Evolutionary conservation across 2,888 invertebrate genomes (phyloP).

Genomic region (Leptopilina syphax): DNA sequence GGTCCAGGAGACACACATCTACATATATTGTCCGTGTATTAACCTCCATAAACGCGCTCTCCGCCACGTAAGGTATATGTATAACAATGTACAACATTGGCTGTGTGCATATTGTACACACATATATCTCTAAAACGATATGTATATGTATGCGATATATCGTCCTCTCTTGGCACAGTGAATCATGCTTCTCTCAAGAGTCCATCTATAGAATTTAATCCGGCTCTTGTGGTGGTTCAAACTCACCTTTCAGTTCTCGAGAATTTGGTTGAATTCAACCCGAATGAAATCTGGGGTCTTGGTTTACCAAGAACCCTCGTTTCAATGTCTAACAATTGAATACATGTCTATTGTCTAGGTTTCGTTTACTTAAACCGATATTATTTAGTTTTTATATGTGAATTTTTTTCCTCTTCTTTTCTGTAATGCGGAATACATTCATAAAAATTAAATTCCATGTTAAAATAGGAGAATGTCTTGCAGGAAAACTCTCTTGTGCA

Average conservation of each 20-base stretch:
- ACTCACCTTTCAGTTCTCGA: slow-evolving; percentile 37
- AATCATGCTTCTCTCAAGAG: slow-evolving; percentile 39
- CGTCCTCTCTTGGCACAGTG: slow-evolving; percentile 17
- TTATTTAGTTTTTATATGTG: neutral
- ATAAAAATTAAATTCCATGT: neutral
- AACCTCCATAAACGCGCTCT: slow-evolving; percentile 34
- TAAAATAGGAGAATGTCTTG: neutral
- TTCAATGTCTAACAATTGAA: slow-evolving; percentile 28
- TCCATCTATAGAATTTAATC: slow-evolving; percentile 38
- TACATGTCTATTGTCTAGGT: neutral
- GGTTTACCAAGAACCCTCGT: slow-evolving; percentile 30
- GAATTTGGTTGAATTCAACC: slow-evolving; percentile 34
- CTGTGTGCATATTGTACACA: neutral
- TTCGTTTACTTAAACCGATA: neutral
- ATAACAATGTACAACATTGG: neutral
- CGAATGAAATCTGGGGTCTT: slow-evolving; percentile 15
- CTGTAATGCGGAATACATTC: no score
- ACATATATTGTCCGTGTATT: slow-evolving; percentile 36
- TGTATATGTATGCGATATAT: slow-evolving; percentile 29
- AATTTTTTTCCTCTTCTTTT: neutral
- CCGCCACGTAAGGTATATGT: slow-evolving; percentile 11
- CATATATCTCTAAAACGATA: slow-evolving; percentile 26
- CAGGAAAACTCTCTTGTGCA: neutral
- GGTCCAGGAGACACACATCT: slow-evolving; percentile 35
- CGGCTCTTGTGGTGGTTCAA: slow-evolving; percentile 33